Evolutionary conservation across 1,140 invertebrate genomes (phyloP), one percentile per base, ranked within the genome.

Genomic region (Drosophila seguyi): DNA sequence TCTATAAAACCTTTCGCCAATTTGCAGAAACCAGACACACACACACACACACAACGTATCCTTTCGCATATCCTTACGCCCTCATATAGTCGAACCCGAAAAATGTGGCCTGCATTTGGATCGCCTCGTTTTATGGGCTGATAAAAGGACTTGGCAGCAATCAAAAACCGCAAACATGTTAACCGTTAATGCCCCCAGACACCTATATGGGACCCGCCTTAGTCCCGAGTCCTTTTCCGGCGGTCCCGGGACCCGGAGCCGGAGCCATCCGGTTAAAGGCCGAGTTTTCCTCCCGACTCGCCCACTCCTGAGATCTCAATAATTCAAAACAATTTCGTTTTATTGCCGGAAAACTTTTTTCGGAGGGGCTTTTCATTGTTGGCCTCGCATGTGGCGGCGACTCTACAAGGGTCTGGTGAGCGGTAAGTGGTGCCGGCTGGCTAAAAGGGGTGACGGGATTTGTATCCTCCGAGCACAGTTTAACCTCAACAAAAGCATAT

Each of bases 271-370:
- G 69, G 69, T 72, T 72, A 36, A 36, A 63, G 67, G 72, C 38
- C 34, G 41, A 8, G 52, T 22, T 38, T 34, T 16, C 18, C 50
- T 8, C 50, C 31, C 0, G 16, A 25, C 1, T 34, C 7, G 6
- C 67, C 68, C 48, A 60, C 58, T 55, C 50, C 50, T 48, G 80
- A 62, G 81, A 84, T 80, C 84, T 88, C 84, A 88, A 90, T 88
- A 90, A 88, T 88, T 88, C 84, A 88, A 90, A 88, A 88, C 84
- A 90, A 88, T 88, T 88, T 88, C 76, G 67, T 84, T 88, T 87
- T 87, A 88, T 88, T 80, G 84, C 76, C 59, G 56, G 56, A 82
- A 75, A 75, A 75, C 71, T 78, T 88, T 79, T 71, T 88, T 66
- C 45, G 47, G 62, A 31, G 59, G 39, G 56, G 25, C 22, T 25